phyloP scores from a whole-genome alignment of 2,797 vertebrate genomes.

The Pangasius macronema region DNA sequence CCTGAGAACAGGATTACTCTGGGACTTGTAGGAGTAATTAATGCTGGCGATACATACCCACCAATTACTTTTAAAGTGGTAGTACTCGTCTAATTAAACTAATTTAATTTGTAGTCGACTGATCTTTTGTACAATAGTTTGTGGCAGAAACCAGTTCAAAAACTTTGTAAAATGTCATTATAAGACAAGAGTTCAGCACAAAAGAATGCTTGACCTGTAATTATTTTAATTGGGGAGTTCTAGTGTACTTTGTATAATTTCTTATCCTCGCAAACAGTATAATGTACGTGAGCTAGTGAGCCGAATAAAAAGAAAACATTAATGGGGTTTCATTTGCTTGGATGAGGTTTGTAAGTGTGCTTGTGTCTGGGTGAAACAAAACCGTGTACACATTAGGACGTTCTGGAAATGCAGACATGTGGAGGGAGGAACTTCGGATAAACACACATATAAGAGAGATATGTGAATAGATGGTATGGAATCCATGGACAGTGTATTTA shows the following conservation, averaged over 20 bases:
- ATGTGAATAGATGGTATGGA: no score
- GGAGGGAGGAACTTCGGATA: background rate
- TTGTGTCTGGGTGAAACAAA: background rate
- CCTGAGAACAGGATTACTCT: background rate
- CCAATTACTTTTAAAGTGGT: background rate
- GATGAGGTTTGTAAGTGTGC: background rate
- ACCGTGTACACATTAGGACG: background rate
- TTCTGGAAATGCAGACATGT: background rate
- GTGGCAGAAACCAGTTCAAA: slow-evolving; percentile 1
- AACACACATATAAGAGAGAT: no score
- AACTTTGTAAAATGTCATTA: background rate
- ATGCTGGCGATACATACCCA: background rate
- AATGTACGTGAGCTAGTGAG: background rate
- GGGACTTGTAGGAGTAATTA: background rate
- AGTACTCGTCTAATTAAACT: background rate
- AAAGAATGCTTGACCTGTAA: background rate
- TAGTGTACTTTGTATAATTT: background rate
- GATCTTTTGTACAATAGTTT: background rate
- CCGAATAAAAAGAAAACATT: background rate
- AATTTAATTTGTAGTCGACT: background rate
- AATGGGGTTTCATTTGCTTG: background rate
- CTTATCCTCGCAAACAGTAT: background rate
- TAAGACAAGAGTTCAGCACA: background rate
- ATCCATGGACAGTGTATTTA: background rate
- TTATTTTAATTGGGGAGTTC: background rate